Percentiles rank a stretch among this genome's conserved stretches.
Evolutionary conservation across 2,888 invertebrate species (phyloP).

Genomic region (Anodontia alba): DNA sequence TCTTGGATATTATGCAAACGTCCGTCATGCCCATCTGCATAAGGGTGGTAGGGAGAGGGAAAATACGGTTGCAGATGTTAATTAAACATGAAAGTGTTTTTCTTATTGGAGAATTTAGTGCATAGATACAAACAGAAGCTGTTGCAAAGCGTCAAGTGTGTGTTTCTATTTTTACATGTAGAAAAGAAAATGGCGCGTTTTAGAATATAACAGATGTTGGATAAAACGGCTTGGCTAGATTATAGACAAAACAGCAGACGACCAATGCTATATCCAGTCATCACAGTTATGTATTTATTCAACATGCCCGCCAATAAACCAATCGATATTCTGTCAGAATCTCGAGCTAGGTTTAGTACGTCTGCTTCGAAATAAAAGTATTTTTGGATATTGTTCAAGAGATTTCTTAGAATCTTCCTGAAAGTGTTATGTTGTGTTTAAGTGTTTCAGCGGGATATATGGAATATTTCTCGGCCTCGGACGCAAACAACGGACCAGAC

Average conservation of each 20-base stretch:
- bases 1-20: too few relatives aligned
- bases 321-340: constrained; percentile 7
- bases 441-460: background rate
- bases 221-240: too few relatives aligned
- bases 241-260: too few relatives aligned
- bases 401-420: background rate
- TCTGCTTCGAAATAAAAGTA: constrained; percentile 15
- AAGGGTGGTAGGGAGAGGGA: background rate
- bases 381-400: constrained; percentile 4
- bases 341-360: constrained; percentile 4
- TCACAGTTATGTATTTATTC: constrained; percentile 13
- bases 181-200: too few relatives aligned
- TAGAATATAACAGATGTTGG: too few relatives aligned
- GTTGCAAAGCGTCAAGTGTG: too few relatives aligned
- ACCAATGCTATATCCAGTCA: background rate
- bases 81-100: too few relatives aligned
- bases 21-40: too few relatives aligned
- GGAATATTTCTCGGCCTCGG: background rate
- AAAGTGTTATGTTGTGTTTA: background rate
- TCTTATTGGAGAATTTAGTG: too few relatives aligned
- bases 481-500: background rate
- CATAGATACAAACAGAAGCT: too few relatives aligned
- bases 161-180: too few relatives aligned
- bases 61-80: background rate
- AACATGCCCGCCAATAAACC: constrained; percentile 5